phyloP scores from a whole-genome alignment of 2,113 vertebrate species.

The Apaloderma vittatum region DNA sequence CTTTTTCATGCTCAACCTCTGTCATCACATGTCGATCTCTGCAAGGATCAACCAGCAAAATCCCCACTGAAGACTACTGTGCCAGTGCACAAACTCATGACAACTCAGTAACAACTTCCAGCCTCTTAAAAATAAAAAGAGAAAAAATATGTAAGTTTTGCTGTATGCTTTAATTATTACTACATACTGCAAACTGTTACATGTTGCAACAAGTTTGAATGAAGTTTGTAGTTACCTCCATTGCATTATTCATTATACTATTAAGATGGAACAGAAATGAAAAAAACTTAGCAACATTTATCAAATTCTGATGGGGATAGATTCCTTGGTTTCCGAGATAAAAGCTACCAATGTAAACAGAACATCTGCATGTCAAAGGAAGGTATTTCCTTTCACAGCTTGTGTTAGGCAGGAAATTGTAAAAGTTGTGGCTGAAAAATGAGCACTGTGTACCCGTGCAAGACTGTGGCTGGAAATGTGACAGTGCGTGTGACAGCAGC shows the following conservation, averaged over 20 bases:
- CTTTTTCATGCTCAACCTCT: background rate
- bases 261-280: background rate
- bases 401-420: background rate
- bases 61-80: background rate
- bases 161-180: background rate
- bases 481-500: background rate
- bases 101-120: rapidly evolving
- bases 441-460: background rate
- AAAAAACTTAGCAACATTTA: background rate
- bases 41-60: background rate
- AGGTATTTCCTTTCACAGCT: background rate
- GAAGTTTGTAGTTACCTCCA: background rate
- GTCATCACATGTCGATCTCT: background rate
- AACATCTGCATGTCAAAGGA: background rate
- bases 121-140: background rate
- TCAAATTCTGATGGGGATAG: background rate
- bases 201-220: background rate
- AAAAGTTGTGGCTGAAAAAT: conserved; percentile 33
- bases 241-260: background rate
- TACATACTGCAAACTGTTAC: background rate
- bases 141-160: background rate
- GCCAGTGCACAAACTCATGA: background rate
- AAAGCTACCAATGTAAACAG: background rate
- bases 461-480: background rate
- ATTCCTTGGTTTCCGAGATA: background rate